phyloP scores from a whole-genome alignment of 2,797 vertebrate genomes.

The Peromyscus melanophrys region DNA sequence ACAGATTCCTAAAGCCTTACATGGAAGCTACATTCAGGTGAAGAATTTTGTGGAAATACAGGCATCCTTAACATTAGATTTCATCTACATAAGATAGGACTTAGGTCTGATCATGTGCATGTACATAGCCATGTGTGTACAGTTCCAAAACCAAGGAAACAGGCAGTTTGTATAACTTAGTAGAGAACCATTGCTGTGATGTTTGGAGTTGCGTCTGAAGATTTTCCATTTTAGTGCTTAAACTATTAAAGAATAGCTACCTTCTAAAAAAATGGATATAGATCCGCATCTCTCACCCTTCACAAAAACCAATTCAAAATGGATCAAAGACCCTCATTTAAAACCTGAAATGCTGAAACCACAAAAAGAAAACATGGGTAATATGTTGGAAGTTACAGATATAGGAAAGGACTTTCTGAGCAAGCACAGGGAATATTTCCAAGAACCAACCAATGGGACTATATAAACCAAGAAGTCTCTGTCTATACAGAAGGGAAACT shows the following conservation, averaged over 20 bases:
- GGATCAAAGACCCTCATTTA: background rate
- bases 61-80: background rate
- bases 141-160: background rate
- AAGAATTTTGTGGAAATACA: background rate
- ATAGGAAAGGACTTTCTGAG: background rate
- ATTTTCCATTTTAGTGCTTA: background rate
- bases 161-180: background rate
- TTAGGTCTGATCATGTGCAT: background rate
- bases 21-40: background rate
- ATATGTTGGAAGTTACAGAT: background rate
- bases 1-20: background rate
- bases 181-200: background rate
- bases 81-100: background rate
- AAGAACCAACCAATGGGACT: background rate
- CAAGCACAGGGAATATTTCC: background rate
- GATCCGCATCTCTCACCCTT: too few relatives aligned
- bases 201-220: background rate
- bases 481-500: background rate
- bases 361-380: background rate
- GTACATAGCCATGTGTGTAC: background rate
- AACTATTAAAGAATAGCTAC: background rate
- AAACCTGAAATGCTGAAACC: background rate
- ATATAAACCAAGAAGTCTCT: too few relatives aligned
- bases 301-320: background rate
- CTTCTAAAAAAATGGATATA: background rate